Base-by-base conservation (phyloP, 2,113 vertebrate genomes). In the Lophochroa leadbeateri region DNA sequence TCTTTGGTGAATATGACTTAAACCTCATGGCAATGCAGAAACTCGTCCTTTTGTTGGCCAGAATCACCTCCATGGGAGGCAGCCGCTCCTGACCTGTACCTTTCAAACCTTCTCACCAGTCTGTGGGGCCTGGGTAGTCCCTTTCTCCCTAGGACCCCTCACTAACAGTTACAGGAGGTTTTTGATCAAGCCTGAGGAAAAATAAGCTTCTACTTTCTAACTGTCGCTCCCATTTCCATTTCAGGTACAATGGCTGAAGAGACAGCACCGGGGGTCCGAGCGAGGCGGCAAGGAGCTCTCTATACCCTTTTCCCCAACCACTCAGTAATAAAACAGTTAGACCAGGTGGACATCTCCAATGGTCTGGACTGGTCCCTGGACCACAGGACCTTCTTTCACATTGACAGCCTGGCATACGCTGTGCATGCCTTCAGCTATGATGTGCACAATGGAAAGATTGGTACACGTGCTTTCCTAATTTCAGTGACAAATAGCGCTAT, bases 311-410 rank as follows among this genome's bases (percentile, higher is more conserved):
- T 97, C n/a, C 82, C 97, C 1, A 95, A 98, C 82, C 94, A 87
- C 53, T 97, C 96, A 5, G 98, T 98, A 61, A 86, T 97, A 76
- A 98, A 97, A 57, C 98, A 98, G 33, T 97, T 98, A 46, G 97
- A 97, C 69, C 93, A 98, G 92, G 84, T 99, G 96, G 98, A 98
- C 96, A 98, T 99, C 84, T 99, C 99, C 35, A 99, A 99, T 2
- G 99, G 99, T 18, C 78, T 99, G 97, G 99, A 99, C 41, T 99
- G 99, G 99, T 99, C 99, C 49, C 92, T 97, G 78, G 99, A 99
- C 92, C 98, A 98, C 81, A 97, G 84, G 69, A 98, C 96, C 20
- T 98, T 99, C 92, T 99, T 98, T 94, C 99, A 99, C 94, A 98
- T 99, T 0, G 99, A 99, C 97, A 99, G 98, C 96, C 96, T 99